Conservation (phyloP, 1,140 invertebrate species). For the Drosophila lacteicornis region DNA sequence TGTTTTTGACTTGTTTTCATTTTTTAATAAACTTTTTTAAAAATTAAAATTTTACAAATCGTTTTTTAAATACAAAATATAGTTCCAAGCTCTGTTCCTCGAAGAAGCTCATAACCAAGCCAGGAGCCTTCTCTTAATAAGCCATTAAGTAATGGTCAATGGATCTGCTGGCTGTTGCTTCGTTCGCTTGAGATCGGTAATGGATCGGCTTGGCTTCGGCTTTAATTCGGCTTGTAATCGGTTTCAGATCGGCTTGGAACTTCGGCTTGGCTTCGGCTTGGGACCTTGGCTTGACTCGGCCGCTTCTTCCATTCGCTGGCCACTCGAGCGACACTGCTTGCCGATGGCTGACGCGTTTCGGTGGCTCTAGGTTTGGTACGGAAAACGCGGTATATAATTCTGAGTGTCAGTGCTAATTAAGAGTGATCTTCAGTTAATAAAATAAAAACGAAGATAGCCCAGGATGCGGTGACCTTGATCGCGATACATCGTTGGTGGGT, state of each 20-base stretch:
- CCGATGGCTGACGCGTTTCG: slow-evolving; percentile 44
- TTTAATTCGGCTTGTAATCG: not conserved
- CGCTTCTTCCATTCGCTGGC: slow-evolving; percentile 12
- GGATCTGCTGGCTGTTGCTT: not conserved
- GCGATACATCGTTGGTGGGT: slow-evolving; percentile 11
- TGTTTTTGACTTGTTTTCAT: not conserved
- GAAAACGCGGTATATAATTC: not conserved
- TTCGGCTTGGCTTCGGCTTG: slow-evolving; percentile 7
- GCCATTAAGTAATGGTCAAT: not conserved
- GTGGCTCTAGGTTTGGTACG: not conserved
- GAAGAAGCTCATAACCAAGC: not conserved
- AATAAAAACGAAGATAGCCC: not conserved
- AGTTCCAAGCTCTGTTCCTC: no score
- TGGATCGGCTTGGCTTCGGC: no score
- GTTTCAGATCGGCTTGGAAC: not conserved
- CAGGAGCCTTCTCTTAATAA: not conserved
- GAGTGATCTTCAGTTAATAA: not conserved
- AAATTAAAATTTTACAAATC: not conserved
- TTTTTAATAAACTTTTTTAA: not conserved
- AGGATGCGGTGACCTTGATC: slow-evolving; percentile 14
- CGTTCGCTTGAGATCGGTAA: not conserved
- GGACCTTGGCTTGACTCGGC: slow-evolving; percentile 4
- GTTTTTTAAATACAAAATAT: not conserved
- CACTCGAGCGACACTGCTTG: slow-evolving; percentile 53
- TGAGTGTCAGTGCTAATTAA: not conserved